Percentiles rank a stretch among this genome's conserved stretches.
phyloP scores from a whole-genome alignment of 2,113 vertebrate species.

The Butastur rufipennis region DNA sequence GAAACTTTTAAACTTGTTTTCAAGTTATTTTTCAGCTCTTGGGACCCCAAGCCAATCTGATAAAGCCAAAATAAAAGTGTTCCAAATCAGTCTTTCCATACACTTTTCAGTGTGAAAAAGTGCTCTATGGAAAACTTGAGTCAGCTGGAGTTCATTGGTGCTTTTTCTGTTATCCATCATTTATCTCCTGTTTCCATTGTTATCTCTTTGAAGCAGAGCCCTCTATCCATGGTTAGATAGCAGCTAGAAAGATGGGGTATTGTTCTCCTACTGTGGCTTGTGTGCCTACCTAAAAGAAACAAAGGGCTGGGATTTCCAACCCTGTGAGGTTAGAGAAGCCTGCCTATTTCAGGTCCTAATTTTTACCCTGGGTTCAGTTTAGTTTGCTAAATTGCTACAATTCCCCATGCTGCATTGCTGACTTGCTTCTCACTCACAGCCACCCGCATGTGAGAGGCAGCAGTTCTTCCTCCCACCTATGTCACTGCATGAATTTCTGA shows the following conservation, averaged over 20 bases:
- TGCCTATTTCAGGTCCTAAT: background rate
- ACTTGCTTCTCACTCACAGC: background rate
- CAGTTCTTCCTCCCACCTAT: background rate
- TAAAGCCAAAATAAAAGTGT: background rate
- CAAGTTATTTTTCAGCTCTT: background rate
- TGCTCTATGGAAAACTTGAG: background rate
- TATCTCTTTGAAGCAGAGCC: background rate
- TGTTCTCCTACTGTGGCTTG: background rate
- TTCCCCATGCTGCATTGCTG: background rate
- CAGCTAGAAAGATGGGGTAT: background rate
- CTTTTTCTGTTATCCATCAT: background rate
- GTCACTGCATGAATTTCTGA: background rate
- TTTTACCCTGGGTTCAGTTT: background rate
- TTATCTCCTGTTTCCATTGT: background rate
- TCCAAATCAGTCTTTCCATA: background rate
- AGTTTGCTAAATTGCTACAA: background rate
- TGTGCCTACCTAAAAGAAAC: background rate
- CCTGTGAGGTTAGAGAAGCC: background rate
- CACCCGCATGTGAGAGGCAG: background rate
- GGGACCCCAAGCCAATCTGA: background rate
- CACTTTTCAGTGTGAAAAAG: background rate
- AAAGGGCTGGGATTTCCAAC: background rate
- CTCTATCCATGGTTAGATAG: background rate
- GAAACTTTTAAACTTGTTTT: background rate
- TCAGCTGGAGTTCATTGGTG: background rate